Base-by-base conservation (phyloP, 2,888 invertebrate genomes). In the Diaprepes abbreviatus region DNA sequence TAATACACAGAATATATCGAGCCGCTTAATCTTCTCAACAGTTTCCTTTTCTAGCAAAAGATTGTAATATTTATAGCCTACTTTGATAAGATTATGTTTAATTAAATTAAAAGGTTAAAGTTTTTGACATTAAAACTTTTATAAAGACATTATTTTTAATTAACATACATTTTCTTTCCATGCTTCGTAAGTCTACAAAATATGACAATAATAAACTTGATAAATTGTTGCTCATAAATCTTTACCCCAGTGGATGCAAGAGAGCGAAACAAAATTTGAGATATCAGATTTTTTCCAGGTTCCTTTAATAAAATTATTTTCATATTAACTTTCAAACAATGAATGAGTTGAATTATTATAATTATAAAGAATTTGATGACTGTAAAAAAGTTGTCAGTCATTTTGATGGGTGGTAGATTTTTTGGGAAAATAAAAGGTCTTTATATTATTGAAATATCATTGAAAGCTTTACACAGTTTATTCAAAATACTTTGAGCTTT, bases 201-300 rank as follows among this genome's bases (percentile, higher is more conserved):
- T 38, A 58, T 58, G 40, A 24, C 58, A 16, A 58, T 58, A 58
- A 58, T 58, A 35, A 58, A 58, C 16, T 38, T 58, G 58, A 58
- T 58, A 21, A 58, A 58, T 58, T 58, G 33, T 40, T 35, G 36
- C 7, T n/a, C 24, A 40, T 58, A 38, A 58, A 58, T 58, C 38
- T 58, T 38, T 31, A 4, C 31, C 6, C 19, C 36, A 9, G 33
- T 17, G 16, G 14, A 19, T 36, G 33, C 12, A 54, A 19, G 35
- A 36, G 14, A 54, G 19, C 19, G 17, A 54, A 33, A 54, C 14
- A 33, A 36, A 54, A 31, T 54, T 54, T 54, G 54, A 17, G 21
- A 28, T 36, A 35, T 54, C 54, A 36, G 54, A 35, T 54, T 33
- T 54, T n/a, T 19, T 36, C n/a, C 36, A 2, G 33, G 17, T 45